A percentile compares a stretch with the other conserved stretches of the same genome.
Evolutionary conservation across 2,113 vertebrate species (phyloP).

Genomic region (Syngnathus scovelli): DNA sequence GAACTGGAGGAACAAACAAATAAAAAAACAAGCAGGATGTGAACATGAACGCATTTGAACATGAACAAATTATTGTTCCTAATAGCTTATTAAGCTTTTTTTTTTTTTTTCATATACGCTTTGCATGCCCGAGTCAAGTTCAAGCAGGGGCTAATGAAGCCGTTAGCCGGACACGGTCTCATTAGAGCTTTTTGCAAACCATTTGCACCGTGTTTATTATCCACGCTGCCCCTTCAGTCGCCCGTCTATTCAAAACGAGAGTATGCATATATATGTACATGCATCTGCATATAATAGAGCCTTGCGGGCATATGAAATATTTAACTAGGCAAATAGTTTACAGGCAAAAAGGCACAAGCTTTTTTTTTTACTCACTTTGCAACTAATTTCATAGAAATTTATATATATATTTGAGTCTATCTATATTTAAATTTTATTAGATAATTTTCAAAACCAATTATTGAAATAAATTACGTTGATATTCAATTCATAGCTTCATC

Average conservation of each 20-base stretch:
- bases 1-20: not conserved
- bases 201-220: conserved; percentile 38
- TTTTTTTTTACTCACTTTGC: not conserved
- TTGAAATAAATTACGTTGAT: no score
- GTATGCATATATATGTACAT: conserved; percentile 4
- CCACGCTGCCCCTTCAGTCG: conserved; percentile 22
- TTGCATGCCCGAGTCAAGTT: conserved; percentile 16
- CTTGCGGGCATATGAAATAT: conserved; percentile 15
- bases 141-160: conserved; percentile 26
- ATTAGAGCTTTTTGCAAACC: conserved; percentile 25
- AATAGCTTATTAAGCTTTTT: not conserved
- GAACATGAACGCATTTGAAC: not conserved
- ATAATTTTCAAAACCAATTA: no score
- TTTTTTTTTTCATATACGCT: conserved; percentile 4
- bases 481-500: no score
- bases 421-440: no score
- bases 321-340: conserved; percentile 1
- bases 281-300: conserved; percentile 7
- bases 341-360: not conserved
- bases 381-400: not conserved
- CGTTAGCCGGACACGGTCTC: conserved; percentile 16
- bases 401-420: no score
- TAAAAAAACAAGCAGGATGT: not conserved
- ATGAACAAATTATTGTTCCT: not conserved
- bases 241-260: conserved; percentile 15